Conservation (phyloP, 2,797 vertebrate genomes). For the Hippoglossus hippoglossus region DNA sequence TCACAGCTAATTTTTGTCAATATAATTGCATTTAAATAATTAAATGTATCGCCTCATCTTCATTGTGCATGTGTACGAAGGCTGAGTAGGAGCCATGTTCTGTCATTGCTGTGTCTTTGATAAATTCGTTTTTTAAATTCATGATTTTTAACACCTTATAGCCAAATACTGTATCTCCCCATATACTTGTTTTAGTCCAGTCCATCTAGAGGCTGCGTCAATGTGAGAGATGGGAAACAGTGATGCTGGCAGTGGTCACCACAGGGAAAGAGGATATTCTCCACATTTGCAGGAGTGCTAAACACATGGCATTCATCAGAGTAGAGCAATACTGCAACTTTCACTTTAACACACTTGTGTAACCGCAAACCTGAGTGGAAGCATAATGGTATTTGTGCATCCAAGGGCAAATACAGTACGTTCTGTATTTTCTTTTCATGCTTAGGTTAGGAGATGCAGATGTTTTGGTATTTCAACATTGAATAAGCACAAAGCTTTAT, state of each 20-base stretch:
- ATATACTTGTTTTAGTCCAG: not conserved
- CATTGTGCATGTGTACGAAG: slow-evolving; percentile 1
- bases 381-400: not conserved
- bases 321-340: not conserved
- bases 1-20: not conserved
- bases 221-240: slow-evolving; percentile 32
- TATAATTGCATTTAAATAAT: not conserved
- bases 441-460: not conserved
- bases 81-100: slow-evolving; percentile 3
- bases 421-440: not conserved
- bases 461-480: not conserved
- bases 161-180: not conserved
- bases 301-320: too few relatives aligned
- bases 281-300: slow-evolving; percentile 9
- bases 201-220: not conserved
- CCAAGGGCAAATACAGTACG: not conserved
- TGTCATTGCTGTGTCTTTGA: slow-evolving; percentile 15
- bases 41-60: not conserved
- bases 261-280: slow-evolving; percentile 13
- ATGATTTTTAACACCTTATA: slow-evolving; percentile 27
- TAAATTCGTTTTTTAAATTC: slow-evolving; percentile 35
- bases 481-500: not conserved
- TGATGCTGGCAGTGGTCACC: slow-evolving; percentile 2
- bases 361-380: not conserved
- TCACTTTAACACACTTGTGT: not conserved